These are phyloP conservation scores for Pseudorhiza aurosa DNA, from an alignment of 30 jellyfish, hydroid and myxozoan species.

Conservation along the genomic window DNA sequence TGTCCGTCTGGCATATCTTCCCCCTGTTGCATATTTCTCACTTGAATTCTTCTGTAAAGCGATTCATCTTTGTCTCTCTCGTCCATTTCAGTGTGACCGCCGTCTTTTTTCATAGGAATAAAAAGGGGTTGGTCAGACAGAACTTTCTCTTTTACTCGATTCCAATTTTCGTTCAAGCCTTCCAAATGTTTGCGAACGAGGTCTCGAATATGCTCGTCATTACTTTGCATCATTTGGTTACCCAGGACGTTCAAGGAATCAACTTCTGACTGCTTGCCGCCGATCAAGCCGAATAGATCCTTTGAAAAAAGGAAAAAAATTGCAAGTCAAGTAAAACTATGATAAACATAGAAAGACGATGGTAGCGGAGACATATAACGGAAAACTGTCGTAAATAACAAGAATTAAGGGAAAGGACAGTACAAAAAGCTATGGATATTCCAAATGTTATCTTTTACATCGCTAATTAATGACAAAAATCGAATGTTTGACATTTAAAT, in stretches of 20 bases:
- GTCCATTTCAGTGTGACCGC: background rate
- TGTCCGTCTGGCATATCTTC: constrained; percentile 58
- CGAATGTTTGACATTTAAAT: too few relatives aligned
- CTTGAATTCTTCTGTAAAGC: background rate
- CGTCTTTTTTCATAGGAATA: background rate
- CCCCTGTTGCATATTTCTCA: background rate
- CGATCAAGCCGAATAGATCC: constrained; percentile 78
- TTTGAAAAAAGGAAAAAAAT: constrained; percentile 7
- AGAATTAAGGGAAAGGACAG: too few relatives aligned
- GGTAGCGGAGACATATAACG: too few relatives aligned
- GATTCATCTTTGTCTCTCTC: constrained; percentile 11
- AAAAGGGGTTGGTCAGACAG: constrained; percentile 49
- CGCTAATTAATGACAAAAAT: too few relatives aligned
- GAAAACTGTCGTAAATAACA: too few relatives aligned
- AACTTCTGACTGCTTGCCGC: constrained; percentile 85
- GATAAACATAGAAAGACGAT: too few relatives aligned
- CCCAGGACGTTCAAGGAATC: constrained; percentile 87
- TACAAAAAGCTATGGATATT: too few relatives aligned
- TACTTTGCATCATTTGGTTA: constrained; percentile 72
- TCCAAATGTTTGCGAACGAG: constrained; percentile 81
- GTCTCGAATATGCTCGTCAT: constrained; percentile 50
- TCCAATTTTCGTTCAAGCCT: constrained; percentile 79
- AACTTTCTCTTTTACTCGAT: constrained; percentile 51
- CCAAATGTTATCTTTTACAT: too few relatives aligned
- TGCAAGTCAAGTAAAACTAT: too few relatives aligned